A percentile compares a stretch with the other conserved stretches of the same genome.
Evolutionary conservation across 2,797 vertebrate species (phyloP).

Genomic region (Mareca penelope): DNA sequence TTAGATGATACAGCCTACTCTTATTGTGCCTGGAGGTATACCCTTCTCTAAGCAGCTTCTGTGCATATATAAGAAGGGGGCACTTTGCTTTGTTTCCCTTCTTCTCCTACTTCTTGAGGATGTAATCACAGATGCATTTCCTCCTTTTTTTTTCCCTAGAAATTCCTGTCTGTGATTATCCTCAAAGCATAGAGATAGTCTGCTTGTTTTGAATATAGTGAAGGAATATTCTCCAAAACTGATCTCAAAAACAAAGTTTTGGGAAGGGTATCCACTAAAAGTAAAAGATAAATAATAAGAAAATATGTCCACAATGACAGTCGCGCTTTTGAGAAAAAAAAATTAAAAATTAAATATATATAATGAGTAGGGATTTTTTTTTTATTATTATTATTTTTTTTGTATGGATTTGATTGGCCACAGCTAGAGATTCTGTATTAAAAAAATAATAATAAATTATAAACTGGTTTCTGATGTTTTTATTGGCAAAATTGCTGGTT

Average conservation of each 20-base stretch:
- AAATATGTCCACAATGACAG: accelerated
- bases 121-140: slow-evolving; percentile 45
- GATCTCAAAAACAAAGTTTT: neutral
- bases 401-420: neutral
- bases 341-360: neutral
- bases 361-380: neutral
- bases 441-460: neutral
- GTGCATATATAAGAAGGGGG: neutral
- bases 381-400: neutral
- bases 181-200: neutral
- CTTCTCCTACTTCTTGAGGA: neutral
- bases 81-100: slow-evolving; percentile 32
- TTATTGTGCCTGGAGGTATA: slow-evolving; percentile 60
- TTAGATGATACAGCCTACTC: slow-evolving; percentile 60
- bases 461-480: neutral
- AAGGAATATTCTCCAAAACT: neutral
- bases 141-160: slow-evolving; percentile 10
- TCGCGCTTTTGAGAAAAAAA: neutral
- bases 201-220: neutral
- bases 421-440: neutral
- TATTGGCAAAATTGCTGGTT: neutral
- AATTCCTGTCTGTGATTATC: neutral
- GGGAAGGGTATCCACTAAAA: neutral
- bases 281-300: neutral
- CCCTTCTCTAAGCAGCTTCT: neutral